Percentiles rank a stretch among this genome's conserved stretches.
These are phyloP conservation scores for Neoscelio sp. DNA, from an alignment of 2,888 invertebrate species.

Conservation along the genomic window DNA sequence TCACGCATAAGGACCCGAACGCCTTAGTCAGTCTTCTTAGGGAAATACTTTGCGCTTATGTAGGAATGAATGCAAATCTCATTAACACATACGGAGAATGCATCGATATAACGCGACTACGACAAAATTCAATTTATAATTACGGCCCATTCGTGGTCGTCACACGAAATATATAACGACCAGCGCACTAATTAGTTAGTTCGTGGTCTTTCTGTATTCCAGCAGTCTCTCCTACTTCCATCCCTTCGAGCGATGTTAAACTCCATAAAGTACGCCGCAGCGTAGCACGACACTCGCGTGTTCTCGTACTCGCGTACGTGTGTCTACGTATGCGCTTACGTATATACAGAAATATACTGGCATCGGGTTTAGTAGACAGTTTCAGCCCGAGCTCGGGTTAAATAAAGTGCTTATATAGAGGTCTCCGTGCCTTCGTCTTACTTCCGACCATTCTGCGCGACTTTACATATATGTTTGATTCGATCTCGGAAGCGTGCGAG, in stretches of 20 bases:
- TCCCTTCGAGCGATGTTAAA: constrained; percentile 69
- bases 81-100: constrained; percentile 29
- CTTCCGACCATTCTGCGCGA: constrained; percentile 57
- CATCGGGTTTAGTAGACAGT: constrained; percentile 49
- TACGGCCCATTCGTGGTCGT: constrained; percentile 64
- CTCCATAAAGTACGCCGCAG: constrained; percentile 68
- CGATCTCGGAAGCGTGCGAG: constrained; percentile 49
- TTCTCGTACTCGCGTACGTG: background rate
- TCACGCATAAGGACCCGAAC: no score
- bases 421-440: constrained; percentile 61
- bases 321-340: constrained; percentile 3
- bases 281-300: constrained; percentile 13
- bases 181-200: constrained; percentile 68
- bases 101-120: constrained; percentile 38
- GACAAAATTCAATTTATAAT: constrained; percentile 69
- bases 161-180: constrained; percentile 60
- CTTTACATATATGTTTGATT: constrained; percentile 59
- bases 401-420: constrained; percentile 62
- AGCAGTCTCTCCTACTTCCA: constrained; percentile 69
- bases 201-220: constrained; percentile 66
- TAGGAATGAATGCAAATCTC: constrained; percentile 40
- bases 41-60: constrained; percentile 31
- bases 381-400: constrained; percentile 56
- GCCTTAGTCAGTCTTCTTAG: constrained; percentile 1
- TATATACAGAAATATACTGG: constrained; percentile 18